These are phyloP conservation scores for Drosophila rhopaloa DNA, from an alignment of 1,140 invertebrate species.

Conservation along the genomic window DNA sequence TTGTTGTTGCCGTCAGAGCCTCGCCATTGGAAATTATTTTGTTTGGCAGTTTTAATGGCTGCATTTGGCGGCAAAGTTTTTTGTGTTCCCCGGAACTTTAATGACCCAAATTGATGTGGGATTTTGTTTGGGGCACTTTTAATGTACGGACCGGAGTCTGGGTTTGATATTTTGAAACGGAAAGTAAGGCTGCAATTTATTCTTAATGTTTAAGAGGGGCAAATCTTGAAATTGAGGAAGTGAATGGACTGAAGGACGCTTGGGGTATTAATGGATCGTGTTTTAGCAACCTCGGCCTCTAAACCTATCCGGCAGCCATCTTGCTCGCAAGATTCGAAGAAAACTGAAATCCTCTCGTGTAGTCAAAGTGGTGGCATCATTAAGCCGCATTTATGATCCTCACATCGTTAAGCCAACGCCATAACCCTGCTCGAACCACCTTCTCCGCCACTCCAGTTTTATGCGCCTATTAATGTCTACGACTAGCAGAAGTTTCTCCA, in stretches of 20 bases:
- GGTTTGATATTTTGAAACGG: constrained; percentile 31
- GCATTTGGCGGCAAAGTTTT: constrained; percentile 74
- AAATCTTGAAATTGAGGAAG: constrained; percentile 38
- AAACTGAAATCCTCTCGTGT: neutral
- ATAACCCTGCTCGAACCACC: constrained; percentile 5
- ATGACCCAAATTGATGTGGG: constrained; percentile 78
- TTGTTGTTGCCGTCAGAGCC: constrained; percentile 42
- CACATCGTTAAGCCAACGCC: constrained; percentile 67
- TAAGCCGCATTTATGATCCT: constrained; percentile 71
- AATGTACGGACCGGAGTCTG: constrained; percentile 16
- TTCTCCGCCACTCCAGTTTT: constrained; percentile 47
- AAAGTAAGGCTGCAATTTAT: constrained; percentile 23
- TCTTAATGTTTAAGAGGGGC: constrained; percentile 19
- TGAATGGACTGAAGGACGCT: constrained; percentile 47
- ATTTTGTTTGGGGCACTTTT: constrained; percentile 47
- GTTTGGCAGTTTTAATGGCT: constrained; percentile 77
- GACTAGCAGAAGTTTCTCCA: constrained; percentile 39
- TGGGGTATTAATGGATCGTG: constrained; percentile 28
- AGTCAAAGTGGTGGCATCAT: constrained; percentile 45
- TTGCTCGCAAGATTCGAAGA: constrained; percentile 1
- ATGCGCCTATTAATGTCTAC: constrained; percentile 74
- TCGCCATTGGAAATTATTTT: constrained; percentile 48
- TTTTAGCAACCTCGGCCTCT: constrained; percentile 1
- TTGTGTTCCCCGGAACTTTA: constrained; percentile 59
- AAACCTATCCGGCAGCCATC: neutral